Conservation (phyloP, 2,113 vertebrate genomes). For the Notarius quadriscutis region DNA sequence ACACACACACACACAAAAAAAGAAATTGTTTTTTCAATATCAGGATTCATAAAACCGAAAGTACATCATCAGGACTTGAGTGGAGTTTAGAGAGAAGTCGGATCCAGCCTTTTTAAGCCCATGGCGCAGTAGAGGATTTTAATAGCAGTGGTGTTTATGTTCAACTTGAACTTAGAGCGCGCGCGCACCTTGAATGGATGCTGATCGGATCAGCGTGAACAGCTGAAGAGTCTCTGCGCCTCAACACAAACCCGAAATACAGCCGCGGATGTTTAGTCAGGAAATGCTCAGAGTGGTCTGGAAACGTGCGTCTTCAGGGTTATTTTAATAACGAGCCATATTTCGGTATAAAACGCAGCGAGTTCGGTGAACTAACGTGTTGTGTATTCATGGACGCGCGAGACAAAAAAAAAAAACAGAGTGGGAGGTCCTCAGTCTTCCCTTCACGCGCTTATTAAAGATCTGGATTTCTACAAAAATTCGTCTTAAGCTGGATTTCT, state of each 20-base stretch:
- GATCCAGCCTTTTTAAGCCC: too few species aligned
- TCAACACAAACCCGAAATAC: neutral
- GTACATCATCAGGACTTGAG: neutral
- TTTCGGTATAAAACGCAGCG: neutral
- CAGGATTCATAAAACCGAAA: neutral
- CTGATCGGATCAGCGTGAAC: neutral
- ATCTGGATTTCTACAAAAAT: constrained; percentile 13
- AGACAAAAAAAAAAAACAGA: neutral
- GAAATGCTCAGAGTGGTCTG: neutral
- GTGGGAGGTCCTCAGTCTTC: neutral
- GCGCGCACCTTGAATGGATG: constrained; percentile 20
- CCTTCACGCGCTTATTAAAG: neutral
- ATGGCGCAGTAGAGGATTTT: neutral
- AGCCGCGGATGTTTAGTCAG: neutral
- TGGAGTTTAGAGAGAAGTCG: neutral
- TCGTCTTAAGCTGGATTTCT: too few species aligned
- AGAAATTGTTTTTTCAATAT: too few species aligned
- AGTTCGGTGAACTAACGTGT: too few species aligned
- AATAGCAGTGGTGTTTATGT: neutral
- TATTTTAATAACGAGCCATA: too few species aligned
- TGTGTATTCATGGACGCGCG: neutral
- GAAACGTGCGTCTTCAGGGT: neutral
- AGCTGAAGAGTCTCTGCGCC: neutral
- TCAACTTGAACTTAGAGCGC: neutral
- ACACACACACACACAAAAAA: too few species aligned